Percentiles rank a stretch among this genome's conserved stretches.
phyloP scores from a whole-genome alignment of 1,140 invertebrate genomes.

The Drosophila ogumai region DNA sequence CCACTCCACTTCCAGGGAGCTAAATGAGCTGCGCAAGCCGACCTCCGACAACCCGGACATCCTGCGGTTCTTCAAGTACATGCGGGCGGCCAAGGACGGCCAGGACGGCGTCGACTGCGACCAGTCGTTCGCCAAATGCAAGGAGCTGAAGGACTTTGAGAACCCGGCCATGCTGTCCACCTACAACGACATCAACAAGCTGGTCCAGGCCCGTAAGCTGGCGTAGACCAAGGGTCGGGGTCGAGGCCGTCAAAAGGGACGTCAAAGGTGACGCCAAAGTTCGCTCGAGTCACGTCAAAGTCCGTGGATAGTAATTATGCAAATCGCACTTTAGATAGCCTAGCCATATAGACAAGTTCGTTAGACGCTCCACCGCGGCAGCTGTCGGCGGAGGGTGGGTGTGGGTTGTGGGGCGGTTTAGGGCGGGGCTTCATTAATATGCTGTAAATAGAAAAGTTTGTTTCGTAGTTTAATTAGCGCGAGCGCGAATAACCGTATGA shows the following conservation, averaged over 20 bases:
- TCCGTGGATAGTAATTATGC: conserved; percentile 69
- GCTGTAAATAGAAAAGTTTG: conserved; percentile 75
- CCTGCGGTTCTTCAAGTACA: conserved; percentile 93
- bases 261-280: conserved; percentile 32
- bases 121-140: conserved; percentile 86
- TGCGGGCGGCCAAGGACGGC: conserved; percentile 94
- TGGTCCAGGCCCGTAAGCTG: conserved; percentile 91
- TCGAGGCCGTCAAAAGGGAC: not conserved
- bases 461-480: conserved; percentile 72
- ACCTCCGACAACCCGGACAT: conserved; percentile 93
- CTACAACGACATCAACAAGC: conserved; percentile 93
- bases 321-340: conserved; percentile 73
- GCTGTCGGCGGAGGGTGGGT: conserved; percentile 41
- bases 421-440: conserved; percentile 52
- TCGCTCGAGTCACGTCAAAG: conserved; percentile 57
- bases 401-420: conserved; percentile 4
- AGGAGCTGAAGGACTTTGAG: conserved; percentile 86
- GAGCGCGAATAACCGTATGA: conserved; percentile 28
- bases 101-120: conserved; percentile 91
- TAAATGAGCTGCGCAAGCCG: conserved; percentile 92
- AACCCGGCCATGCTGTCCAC: conserved; percentile 93
- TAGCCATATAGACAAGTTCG: conserved; percentile 63
- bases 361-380: conserved; percentile 37
- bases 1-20: conserved; percentile 87
- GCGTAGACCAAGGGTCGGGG: conserved; percentile 47